These are phyloP conservation scores for Cynocephalus volans DNA, from an alignment of 2,113 vertebrate genomes.

Conservation along the genomic window DNA sequence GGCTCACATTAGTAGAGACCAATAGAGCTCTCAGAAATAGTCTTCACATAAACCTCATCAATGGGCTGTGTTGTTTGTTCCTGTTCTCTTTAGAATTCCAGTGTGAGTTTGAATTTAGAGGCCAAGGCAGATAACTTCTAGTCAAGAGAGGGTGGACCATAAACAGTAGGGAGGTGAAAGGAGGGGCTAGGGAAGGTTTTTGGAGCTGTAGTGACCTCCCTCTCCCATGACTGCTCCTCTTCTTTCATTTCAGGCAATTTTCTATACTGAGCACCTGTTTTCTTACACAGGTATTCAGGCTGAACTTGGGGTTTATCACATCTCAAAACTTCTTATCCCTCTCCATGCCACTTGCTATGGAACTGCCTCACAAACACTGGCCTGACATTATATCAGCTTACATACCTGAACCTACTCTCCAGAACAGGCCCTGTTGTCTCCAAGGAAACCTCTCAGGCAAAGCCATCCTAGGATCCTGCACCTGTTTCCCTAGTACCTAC, in stretches of 20 bases:
- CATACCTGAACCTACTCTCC: not conserved
- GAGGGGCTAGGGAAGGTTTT: not conserved
- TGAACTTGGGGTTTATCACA: not conserved
- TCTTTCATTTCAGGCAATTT: slow-evolving; percentile 39
- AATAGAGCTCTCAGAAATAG: not conserved
- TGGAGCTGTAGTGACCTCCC: not conserved
- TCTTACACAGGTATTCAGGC: not conserved
- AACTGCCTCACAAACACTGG: not conserved
- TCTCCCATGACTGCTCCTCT: not conserved
- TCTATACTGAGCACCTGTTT: not conserved
- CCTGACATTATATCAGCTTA: not conserved
- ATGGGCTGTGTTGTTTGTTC: not conserved
- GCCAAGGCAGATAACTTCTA: not conserved
- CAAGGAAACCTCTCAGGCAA: not conserved
- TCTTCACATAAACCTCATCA: not conserved
- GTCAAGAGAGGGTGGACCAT: not conserved
- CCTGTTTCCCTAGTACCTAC: not conserved
- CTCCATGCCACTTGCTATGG: not conserved
- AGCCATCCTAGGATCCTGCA: not conserved
- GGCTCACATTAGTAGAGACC: not conserved
- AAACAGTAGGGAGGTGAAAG: not conserved
- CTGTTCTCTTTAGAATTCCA: not conserved
- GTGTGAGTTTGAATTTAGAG: slow-evolving; percentile 50
- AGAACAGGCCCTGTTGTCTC: not conserved
- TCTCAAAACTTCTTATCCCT: not conserved